These are phyloP conservation scores for Mythimna loreyi DNA, from an alignment of 2,888 invertebrate species.

Conservation along the genomic window DNA sequence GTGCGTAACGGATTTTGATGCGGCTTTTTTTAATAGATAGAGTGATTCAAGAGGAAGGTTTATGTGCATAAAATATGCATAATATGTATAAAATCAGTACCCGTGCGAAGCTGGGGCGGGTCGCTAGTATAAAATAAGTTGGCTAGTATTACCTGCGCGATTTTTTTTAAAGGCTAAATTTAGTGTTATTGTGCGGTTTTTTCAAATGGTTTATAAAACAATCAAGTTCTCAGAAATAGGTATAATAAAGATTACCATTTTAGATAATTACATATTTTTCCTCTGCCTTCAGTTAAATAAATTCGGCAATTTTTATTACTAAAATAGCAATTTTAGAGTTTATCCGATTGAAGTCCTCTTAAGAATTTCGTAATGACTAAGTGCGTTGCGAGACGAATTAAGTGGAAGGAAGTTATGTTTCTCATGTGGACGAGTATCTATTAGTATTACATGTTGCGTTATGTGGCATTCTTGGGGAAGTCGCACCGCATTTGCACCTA, in stretches of 20 bases:
- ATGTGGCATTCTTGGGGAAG: conserved; percentile 24
- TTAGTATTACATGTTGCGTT: conserved; percentile 28
- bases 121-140: too few species aligned
- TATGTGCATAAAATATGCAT: too few species aligned
- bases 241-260: neutral
- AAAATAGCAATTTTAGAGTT: neutral
- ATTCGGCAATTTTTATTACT: too few species aligned
- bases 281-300: too few species aligned
- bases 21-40: too few species aligned
- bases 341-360: neutral
- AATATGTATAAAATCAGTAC: too few species aligned
- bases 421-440: neutral
- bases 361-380: conserved; percentile 39
- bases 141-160: neutral
- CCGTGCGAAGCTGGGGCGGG: too few species aligned
- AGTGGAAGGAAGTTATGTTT: conserved; percentile 51
- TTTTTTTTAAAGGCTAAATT: neutral
- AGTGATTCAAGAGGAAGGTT: too few species aligned
- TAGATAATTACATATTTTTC: neutral
- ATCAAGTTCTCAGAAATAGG: neutral
- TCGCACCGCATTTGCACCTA: conserved; percentile 1
- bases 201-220: neutral
- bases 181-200: neutral
- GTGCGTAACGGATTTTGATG: too few species aligned
- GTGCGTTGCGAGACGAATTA: conserved; percentile 27